These are phyloP conservation scores for Amorpha juglandis DNA, from an alignment of 2,888 invertebrate genomes.

Conservation along the genomic window DNA sequence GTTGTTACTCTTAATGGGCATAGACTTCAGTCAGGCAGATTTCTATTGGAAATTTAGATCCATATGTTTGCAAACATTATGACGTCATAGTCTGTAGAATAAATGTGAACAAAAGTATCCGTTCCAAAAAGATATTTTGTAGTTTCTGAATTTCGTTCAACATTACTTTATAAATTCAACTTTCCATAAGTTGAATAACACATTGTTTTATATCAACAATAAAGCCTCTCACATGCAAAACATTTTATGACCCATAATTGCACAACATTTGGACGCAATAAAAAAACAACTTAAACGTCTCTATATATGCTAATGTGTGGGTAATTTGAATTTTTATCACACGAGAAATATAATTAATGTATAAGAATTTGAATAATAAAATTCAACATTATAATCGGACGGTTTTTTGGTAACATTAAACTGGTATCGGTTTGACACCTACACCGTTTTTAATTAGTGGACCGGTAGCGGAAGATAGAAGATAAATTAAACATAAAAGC, in stretches of 20 bases:
- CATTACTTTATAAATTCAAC: no score
- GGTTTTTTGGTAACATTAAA: conserved; percentile 14
- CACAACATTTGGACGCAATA: conserved; percentile 31
- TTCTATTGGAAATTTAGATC: no score
- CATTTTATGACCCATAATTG: conserved; percentile 33
- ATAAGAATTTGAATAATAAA: conserved; percentile 18
- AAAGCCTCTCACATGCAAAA: conserved; percentile 27
- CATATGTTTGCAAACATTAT: no score
- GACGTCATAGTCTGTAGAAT: no score
- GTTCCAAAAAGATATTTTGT: no score
- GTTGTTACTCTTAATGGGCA: no score
- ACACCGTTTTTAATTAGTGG: conserved; percentile 21
- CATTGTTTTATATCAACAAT: conserved; percentile 1
- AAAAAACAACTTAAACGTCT: conserved; percentile 36
- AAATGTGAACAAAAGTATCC: no score
- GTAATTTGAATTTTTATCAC: conserved; percentile 35
- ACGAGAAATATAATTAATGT: conserved; percentile 18
- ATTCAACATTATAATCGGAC: conserved; percentile 17
- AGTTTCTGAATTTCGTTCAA: no score
- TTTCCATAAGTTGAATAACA: neutral
- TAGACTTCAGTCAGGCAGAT: no score
- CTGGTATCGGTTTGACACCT: conserved; percentile 23
- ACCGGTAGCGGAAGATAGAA: conserved; percentile 24
- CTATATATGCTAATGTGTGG: conserved; percentile 41
- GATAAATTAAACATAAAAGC: conserved; percentile 17